Conservation (phyloP, 2,113 vertebrate species). For the Rhinopomastus cyanomelas region DNA sequence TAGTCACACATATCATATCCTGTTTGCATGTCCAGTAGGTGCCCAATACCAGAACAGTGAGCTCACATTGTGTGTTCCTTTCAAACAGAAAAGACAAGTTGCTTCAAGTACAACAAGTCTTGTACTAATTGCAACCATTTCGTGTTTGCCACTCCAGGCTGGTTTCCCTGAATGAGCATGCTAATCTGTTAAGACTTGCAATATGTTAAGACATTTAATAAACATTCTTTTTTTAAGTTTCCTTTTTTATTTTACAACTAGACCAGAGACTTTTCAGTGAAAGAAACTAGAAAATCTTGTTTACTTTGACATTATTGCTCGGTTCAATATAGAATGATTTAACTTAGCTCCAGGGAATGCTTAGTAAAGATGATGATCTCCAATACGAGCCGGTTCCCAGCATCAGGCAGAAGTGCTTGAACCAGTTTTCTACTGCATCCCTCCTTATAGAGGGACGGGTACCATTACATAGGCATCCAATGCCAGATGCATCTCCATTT, state of each 20-base stretch:
- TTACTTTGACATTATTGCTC: constrained; percentile 31
- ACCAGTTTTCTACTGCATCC: neutral
- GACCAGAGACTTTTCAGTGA: neutral
- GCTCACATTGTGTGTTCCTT: constrained; percentile 41
- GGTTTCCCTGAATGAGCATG: constrained; percentile 1
- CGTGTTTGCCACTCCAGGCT: constrained; percentile 3
- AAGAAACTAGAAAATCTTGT: neutral
- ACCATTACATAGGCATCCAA: neutral
- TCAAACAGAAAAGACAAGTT: constrained; percentile 62
- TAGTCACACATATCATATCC: constrained; percentile 60
- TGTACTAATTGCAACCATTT: constrained; percentile 41
- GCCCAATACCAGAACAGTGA: neutral
- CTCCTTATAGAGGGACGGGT: neutral
- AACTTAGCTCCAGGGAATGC: constrained; percentile 4
- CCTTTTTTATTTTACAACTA: constrained; percentile 32
- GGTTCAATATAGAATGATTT: too few species aligned
- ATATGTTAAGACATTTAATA: neutral
- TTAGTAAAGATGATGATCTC: neutral
- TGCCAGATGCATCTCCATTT: neutral
- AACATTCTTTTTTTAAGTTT: neutral
- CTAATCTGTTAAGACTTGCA: constrained; percentile 48
- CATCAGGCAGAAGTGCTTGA: neutral
- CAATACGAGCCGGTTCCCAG: neutral
- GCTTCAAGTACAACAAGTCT: constrained; percentile 61
- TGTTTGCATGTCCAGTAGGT: constrained; percentile 59